Evolutionary conservation across 2,797 vertebrate genomes (phyloP), one percentile per base, ranked within the genome.

Genomic region (Chelon auratus): DNA sequence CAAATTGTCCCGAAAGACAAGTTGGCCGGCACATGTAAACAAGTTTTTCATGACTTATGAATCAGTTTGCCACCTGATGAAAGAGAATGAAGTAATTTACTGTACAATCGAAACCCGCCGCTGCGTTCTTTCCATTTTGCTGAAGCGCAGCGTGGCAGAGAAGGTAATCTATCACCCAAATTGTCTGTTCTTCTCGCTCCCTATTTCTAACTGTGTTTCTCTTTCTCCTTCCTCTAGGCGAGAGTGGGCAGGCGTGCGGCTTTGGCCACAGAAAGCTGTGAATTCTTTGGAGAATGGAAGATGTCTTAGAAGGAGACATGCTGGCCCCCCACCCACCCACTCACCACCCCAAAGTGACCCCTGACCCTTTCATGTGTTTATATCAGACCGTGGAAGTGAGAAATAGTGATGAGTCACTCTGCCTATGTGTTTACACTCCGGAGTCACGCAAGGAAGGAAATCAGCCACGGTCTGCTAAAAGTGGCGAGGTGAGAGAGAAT

Each of bases 391-490:
- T 94, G 89, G 91, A 94, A 92, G 90, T 93, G 88, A 93, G 87
- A 94, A 93, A 92, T 92, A 91, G 91, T 93, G 93, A 93, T 94
- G 93, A 93, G 92, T 93, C 94, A 93, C 90, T 89, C 88, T 80
- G 87, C 87, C 81, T 75, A 75, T 87, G 84, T 94, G 93, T 94
- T 94, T 94, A 93, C 86, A 90, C 91, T 93, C 81, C 39, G 43
- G 91, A 94, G 92, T 93, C 92, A 94, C 92, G 91, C 93, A 93
- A 93, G 93, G 93, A 95, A 94, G 93, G 92, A 94, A 93, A 93
- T 92, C 88, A 93, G 89, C 89, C 86, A 92, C 80, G 91, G 92
- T 93, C 91, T 93, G 91, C 92, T 94, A 89, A 92, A 93, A 91
- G 92, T 88, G 88, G 88, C 77, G 81, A 92, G 88, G 91, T 89